These are phyloP conservation scores for Acrocera orbiculus DNA, from an alignment of 2,888 invertebrate genomes.

Conservation along the genomic window DNA sequence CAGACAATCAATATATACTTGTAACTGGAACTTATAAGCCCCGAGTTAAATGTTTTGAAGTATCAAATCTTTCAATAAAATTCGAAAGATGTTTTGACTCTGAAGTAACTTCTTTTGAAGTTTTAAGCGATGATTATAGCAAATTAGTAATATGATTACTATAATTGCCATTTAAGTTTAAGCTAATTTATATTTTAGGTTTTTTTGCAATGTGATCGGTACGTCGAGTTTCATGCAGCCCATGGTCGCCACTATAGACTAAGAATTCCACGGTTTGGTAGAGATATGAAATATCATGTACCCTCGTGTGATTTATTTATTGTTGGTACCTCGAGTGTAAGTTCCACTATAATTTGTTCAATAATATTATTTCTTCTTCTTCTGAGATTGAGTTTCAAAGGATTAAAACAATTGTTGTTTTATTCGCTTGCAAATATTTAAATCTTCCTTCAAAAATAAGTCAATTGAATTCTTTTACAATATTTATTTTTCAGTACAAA, in stretches of 20 bases:
- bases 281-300: slow-evolving; percentile 81
- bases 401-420: no score
- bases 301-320: slow-evolving; percentile 83
- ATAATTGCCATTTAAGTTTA: neutral
- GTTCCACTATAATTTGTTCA: no score
- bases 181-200: slow-evolving; percentile 12
- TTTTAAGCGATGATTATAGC: slow-evolving; percentile 88
- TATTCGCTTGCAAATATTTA: no score
- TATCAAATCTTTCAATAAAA: slow-evolving; percentile 86
- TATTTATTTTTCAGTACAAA: neutral
- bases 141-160: slow-evolving; percentile 42
- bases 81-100: slow-evolving; percentile 96
- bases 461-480: neutral
- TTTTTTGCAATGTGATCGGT: slow-evolving; percentile 73
- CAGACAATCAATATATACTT: slow-evolving; percentile 81
- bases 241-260: slow-evolving; percentile 81
- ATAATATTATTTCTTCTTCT: no score
- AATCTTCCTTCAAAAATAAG: no score
- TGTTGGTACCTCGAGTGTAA: slow-evolving; percentile 69
- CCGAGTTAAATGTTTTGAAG: slow-evolving; percentile 87
- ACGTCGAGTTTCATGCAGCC: slow-evolving; percentile 88
- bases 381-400: no score
- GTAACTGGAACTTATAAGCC: slow-evolving; percentile 95
- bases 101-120: slow-evolving; percentile 85
- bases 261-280: slow-evolving; percentile 86